These are phyloP conservation scores for Amniataba percoides DNA, from an alignment of 2,797 vertebrate genomes.

Conservation along the genomic window DNA sequence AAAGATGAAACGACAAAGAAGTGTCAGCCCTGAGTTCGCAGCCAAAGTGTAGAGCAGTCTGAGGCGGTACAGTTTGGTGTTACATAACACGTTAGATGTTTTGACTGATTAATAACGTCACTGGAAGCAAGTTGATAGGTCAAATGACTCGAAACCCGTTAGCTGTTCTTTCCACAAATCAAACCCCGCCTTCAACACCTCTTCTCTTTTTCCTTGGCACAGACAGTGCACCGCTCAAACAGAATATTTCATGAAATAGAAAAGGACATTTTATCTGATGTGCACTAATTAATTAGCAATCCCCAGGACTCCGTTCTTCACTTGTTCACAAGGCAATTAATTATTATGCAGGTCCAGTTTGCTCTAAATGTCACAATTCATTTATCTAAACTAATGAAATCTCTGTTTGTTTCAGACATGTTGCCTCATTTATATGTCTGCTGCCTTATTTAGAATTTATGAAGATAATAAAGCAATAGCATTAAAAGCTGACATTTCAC, in stretches of 20 bases:
- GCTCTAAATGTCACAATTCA: conserved; percentile 68
- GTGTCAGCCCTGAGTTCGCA: background rate
- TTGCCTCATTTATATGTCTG: conserved; percentile 45
- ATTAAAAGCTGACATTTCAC: conserved; percentile 31
- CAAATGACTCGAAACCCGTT: conserved; percentile 50
- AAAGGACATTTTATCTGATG: conserved; percentile 51
- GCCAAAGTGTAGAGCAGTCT: background rate
- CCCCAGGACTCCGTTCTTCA: conserved; percentile 43
- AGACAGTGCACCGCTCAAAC: conserved; percentile 22
- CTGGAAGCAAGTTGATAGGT: conserved; percentile 18
- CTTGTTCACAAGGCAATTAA: conserved; percentile 54
- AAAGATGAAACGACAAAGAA: no score
- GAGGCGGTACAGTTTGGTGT: background rate
- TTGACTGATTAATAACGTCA: conserved; percentile 39
- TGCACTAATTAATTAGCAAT: conserved; percentile 62
- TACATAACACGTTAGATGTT: conserved; percentile 19
- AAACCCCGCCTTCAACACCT: conserved; percentile 18
- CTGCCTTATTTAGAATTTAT: conserved; percentile 38
- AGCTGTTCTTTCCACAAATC: conserved; percentile 61
- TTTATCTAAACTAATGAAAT: conserved; percentile 67
- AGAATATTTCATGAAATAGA: conserved; percentile 40
- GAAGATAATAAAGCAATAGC: conserved; percentile 47
- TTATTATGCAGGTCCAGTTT: conserved; percentile 59
- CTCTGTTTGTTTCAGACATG: conserved; percentile 43
- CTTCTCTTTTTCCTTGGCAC: conserved; percentile 28